Evolutionary conservation across 2,113 vertebrate genomes (phyloP).

Genomic region (Camelus bactrianus): DNA sequence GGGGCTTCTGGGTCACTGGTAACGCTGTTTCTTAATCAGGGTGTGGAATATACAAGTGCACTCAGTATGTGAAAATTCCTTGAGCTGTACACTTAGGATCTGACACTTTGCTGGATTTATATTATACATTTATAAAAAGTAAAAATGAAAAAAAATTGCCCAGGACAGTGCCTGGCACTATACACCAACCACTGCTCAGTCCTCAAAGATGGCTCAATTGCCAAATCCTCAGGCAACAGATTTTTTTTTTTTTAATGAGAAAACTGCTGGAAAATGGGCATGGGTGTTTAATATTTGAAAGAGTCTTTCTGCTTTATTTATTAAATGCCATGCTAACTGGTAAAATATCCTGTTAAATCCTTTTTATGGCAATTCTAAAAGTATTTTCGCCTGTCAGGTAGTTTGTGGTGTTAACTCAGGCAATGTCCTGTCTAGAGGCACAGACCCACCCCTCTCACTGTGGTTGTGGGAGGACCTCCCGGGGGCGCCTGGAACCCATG

Average conservation of each 20-base stretch:
- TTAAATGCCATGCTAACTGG: neutral
- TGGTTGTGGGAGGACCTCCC: no score
- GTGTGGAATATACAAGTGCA: neutral
- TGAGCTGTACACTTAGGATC: neutral
- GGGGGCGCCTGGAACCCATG: fast-evolving
- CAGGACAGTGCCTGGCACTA: neutral
- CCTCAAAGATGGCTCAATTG: neutral
- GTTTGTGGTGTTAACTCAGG: neutral
- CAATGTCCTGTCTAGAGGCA: neutral
- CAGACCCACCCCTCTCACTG: no score
- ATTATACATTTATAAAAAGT: neutral
- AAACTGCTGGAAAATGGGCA: neutral
- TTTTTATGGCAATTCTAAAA: neutral
- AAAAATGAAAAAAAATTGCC: neutral
- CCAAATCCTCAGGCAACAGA: neutral
- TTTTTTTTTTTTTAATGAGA: neutral
- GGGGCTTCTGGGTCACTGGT: neutral
- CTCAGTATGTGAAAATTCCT: neutral
- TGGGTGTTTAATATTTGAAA: neutral
- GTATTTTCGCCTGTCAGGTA: neutral
- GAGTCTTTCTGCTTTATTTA: neutral
- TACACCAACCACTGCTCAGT: neutral
- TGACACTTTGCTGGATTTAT: neutral
- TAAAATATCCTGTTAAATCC: neutral
- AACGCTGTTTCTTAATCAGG: neutral